Base-by-base conservation (phyloP, 2,113 vertebrate genomes). In the Corythaeola cristata region DNA sequence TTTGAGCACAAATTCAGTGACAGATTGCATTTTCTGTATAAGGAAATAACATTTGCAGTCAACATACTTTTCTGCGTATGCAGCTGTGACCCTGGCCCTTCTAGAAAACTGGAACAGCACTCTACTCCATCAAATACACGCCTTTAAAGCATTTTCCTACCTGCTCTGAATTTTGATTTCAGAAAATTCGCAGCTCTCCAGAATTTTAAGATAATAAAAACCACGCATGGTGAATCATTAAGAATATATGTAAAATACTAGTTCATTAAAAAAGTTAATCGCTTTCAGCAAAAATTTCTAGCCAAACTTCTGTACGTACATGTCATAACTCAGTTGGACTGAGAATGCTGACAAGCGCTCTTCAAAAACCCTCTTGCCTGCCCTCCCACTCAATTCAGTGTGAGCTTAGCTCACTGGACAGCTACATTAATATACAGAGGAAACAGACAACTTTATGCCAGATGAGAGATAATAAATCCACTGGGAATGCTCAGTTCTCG, bases 91-190 rank as follows among this genome's bases (percentile, higher is more conserved):
- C 81, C 87, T 14, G 23, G 44, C 4, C 21, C 92, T 92, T 93
- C 96, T 90, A 88, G 79, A 97, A 95, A 91, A 47, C 62, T 3
- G n/a, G 84, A 90, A 69, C 3, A 85, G 84, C 67, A 74, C 59
- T 96, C 82, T 86, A 97, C 56, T 92, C 49, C 69, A 96, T 73
- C 67, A 96, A 95, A 96, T 72, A 79, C 5, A 55, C 47, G 93
- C 96, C 97, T 96, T 94, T 86, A 96, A 97, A 96, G 77, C 78
- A 93, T 94, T 96, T 94, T 96, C 67, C 77, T 97, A 95, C 60
- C 86, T 96, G 89, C 75, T 97, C 67, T 91, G 95, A 97, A 97
- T 97, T 95, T 86, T 95, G n/a, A 96, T 96, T 96, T 83, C 72
- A 90, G 68, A 89, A 39, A 87, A 68, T 27, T 89, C 73, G 69